Conservation (phyloP, 2,797 vertebrate genomes). For the Chromobotia macracanthus region DNA sequence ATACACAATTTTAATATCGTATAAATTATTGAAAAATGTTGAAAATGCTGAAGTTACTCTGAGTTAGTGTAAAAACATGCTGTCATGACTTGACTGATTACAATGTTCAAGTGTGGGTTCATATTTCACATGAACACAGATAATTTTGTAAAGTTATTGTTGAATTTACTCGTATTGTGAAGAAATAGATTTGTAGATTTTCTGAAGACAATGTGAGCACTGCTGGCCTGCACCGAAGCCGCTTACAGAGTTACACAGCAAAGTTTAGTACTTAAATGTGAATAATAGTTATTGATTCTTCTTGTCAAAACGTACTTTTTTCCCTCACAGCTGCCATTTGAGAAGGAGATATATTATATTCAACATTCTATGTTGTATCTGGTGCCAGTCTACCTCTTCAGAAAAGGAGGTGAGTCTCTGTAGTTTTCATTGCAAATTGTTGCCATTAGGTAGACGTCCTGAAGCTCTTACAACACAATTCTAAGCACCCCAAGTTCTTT, state of each 20-base stretch:
- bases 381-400: conserved; percentile 94
- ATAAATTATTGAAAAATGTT: too few species aligned
- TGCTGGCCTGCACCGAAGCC: not conserved
- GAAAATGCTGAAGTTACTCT: too few species aligned
- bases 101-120: not conserved
- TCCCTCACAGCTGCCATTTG: conserved; percentile 89
- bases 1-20: too few species aligned
- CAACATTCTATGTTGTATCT: conserved; percentile 97
- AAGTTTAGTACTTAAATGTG: not conserved
- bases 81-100: too few species aligned
- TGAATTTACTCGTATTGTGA: not conserved
- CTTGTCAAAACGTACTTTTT: not conserved
- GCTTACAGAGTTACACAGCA: not conserved
- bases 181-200: not conserved
- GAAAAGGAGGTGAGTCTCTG: conserved; percentile 89
- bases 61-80: too few species aligned
- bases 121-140: not conserved
- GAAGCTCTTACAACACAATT: not conserved
- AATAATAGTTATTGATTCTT: not conserved
- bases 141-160: not conserved
- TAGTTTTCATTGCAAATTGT: not conserved
- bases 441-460: not conserved
- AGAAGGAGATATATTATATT: conserved; percentile 96
- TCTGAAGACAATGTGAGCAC: not conserved
- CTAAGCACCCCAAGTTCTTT: not conserved